A percentile compares a stretch with the other conserved stretches of the same genome.
Conservation (phyloP, 2,113 vertebrate species). For the Python bivittatus region DNA sequence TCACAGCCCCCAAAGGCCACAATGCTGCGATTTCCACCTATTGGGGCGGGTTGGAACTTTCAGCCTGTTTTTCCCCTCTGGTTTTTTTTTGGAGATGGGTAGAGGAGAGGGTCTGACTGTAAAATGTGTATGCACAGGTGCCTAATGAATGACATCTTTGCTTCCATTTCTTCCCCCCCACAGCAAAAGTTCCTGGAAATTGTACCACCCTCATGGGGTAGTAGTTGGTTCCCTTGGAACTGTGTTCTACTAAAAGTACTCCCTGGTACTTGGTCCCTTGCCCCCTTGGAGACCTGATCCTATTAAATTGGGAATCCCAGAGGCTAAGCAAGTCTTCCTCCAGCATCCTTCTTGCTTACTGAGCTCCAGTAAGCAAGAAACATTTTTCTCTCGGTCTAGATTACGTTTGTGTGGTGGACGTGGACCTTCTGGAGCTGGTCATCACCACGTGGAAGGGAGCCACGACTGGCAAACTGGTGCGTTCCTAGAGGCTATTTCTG, state of each 20-base stretch:
- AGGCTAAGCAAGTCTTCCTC: neutral
- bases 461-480: constrained; percentile 79
- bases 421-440: constrained; percentile 88
- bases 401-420: constrained; percentile 89
- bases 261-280: too few relatives aligned
- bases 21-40: neutral
- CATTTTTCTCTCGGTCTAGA: constrained; percentile 66
- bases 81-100: too few relatives aligned
- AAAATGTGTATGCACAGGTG: too few relatives aligned
- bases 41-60: neutral
- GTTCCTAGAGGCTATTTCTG: constrained; percentile 18
- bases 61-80: too few relatives aligned
- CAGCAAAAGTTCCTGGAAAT: too few relatives aligned
- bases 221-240: too few relatives aligned
- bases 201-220: too few relatives aligned
- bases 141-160: too few relatives aligned
- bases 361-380: neutral
- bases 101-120: too few relatives aligned
- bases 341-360: neutral
- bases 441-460: constrained; percentile 92
- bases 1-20: neutral
- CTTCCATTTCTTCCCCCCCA: too few relatives aligned
- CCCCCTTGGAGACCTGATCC: too few relatives aligned
- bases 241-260: too few relatives aligned
- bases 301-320: neutral